Percentiles rank a stretch among this genome's conserved stretches.
Evolutionary conservation across 2,888 invertebrate genomes (phyloP).

Genomic region (Chirona hameri): DNA sequence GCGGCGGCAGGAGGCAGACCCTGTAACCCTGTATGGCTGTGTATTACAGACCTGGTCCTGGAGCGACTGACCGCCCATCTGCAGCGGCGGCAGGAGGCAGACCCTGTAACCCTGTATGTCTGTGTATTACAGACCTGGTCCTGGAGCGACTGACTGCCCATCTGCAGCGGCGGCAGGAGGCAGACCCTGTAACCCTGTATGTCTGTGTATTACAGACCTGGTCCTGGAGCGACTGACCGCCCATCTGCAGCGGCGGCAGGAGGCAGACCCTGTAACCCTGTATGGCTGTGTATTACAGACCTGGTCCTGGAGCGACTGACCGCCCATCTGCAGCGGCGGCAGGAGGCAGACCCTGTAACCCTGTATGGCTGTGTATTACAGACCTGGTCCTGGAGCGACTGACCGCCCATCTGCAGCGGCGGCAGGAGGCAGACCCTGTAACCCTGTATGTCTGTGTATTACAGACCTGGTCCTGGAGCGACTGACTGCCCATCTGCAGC

Average conservation of each 20-base stretch:
- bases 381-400: background rate
- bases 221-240: background rate
- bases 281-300: too few relatives aligned
- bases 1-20: background rate
- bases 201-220: too few relatives aligned
- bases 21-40: too few relatives aligned
- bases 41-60: background rate
- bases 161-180: background rate
- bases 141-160: background rate
- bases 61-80: background rate
- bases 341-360: background rate
- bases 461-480: background rate
- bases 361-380: too few relatives aligned
- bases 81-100: background rate
- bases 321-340: background rate
- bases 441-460: too few relatives aligned
- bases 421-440: background rate
- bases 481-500: background rate
- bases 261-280: background rate
- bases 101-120: too few relatives aligned
- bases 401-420: background rate
- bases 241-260: background rate
- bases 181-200: too few relatives aligned
- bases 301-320: background rate
- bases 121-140: too few relatives aligned